Evolutionary conservation across 2,113 vertebrate species (phyloP), one percentile per base, ranked within the genome.

Genomic region (Thalassoma bifasciatum): DNA sequence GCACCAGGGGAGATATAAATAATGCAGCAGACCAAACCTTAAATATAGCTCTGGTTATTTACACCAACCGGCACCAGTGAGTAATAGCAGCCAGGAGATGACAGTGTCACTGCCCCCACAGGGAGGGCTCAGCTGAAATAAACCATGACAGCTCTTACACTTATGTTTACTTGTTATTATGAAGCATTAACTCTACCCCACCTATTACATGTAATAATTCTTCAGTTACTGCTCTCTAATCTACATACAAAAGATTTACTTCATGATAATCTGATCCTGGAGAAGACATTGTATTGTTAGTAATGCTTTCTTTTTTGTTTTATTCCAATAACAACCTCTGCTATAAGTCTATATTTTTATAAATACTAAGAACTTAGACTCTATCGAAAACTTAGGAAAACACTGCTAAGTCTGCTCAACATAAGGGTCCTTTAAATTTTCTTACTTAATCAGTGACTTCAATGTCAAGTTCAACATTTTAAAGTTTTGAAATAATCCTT

Each of bases 41-140:
- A 92, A 88, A 93, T 90, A 89, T 91, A 92, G 86, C 77, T 26
- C 19, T 10, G 58, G 78, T 80, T 92, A 93, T 91, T 91, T 89
- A 88, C 74, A 83, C 72, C 89, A 71, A 67, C 68, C 38, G 52
- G 62, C 71, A 72, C 37, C 66, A 59, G 62, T 85, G 84, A 91
- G 60, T 84, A 81, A 80, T 16, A 76, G 69, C 68, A 75, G 77
- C 59, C 60, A 64, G 64, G 78, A 79, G 52, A 78, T 46, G 51
- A 83, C 67, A 21, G 59, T 17, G 62, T 10, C 36, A 42, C 52
- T 23, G 34, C 40, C 53, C 53, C 51, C 52, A 56, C 77, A 56
- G 24, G 57, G 22, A 42, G 37, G 8, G n/a, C 50, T 60, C 47
- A 61, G 17, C 36, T 38, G 21, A 19, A 17, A 65, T 68, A 36